Evolutionary conservation across 2,888 invertebrate species (phyloP), one percentile per base, ranked within the genome.

Genomic region (Tridacna gigas): DNA sequence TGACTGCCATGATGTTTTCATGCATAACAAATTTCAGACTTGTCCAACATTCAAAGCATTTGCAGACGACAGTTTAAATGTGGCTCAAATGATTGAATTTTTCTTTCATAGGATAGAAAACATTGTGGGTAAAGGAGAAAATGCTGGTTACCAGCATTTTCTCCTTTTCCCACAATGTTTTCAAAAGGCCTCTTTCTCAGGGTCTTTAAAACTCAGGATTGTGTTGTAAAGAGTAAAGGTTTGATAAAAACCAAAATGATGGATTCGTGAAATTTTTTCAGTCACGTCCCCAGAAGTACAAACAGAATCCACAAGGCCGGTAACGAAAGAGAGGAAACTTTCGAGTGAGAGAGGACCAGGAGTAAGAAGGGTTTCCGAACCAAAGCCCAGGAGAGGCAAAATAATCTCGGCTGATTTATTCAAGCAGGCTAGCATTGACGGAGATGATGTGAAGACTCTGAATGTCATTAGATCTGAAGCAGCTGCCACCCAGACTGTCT

Each of bases 401-500:
- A 45, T 79, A 18, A 61, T 79, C 26, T 37, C 69, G 1, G 69
- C 78, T 5, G 75, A 37, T 11, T 22, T 78, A 51, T 78, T 79
- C 26, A 63, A 63, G 25, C 76, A 25, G 48, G 18, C 9, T 22
- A 73, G 45, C 12, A 18, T 22, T 18, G 73, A 65, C 15, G 73
- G 73, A 60, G 71, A 48, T 15, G 75, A 77, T 63, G 11, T 47
- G 18, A 25, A 67, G 4, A 26, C 48, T 45, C 13, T 48, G 13
- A 48, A 63, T 11, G 51, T 67, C 18, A 69, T 80, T 18, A 80
- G 80, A 51, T 75, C 74, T 18, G 86, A 82, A 65, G 77, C 82
- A 13, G 77, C 82, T 13, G 71, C 78, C 3, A 84, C 86, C n/a
- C 82, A 84, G 61, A 78, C 80, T 20, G 83, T 74, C 15, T 82